Conservation (phyloP, 1,140 invertebrate genomes). For the Oreohelix idahoensis region DNA sequence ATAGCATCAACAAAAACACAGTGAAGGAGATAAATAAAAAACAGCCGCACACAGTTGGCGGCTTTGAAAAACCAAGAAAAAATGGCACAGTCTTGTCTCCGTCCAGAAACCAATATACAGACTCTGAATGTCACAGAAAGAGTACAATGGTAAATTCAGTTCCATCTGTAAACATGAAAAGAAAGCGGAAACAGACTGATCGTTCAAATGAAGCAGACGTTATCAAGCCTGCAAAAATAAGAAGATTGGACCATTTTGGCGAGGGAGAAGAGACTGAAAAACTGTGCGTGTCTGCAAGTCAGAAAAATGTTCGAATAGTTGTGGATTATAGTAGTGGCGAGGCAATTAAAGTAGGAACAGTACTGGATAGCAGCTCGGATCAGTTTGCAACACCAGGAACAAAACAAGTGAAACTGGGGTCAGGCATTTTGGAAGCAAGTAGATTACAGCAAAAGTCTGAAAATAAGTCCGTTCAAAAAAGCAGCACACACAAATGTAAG, state of each 20-base stretch:
- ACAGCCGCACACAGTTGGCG: not conserved
- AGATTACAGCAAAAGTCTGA: not conserved
- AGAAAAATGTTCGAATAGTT: not conserved
- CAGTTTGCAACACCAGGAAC: not conserved
- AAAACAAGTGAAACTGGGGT: not conserved
- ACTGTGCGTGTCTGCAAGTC: not conserved
- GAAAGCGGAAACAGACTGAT: not conserved
- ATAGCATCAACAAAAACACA: not conserved
- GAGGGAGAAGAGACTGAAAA: not conserved
- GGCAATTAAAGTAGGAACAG: not conserved
- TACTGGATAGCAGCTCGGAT: not conserved
- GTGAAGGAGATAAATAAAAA: not conserved
- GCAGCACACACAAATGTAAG: not conserved
- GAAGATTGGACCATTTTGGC: not conserved
- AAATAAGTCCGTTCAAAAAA: not conserved
- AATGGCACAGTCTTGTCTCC: not conserved
- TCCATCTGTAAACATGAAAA: not conserved
- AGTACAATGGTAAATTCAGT: not conserved
- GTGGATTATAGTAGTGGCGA: not conserved
- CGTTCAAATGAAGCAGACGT: not conserved
- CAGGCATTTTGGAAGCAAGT: not conserved
- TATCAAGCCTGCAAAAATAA: not conserved
- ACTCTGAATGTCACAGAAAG: not conserved
- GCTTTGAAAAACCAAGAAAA: not conserved
- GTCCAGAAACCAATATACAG: not conserved